Evolutionary conservation across 2,113 vertebrate species (phyloP).

Genomic region (Gobio gobio): DNA sequence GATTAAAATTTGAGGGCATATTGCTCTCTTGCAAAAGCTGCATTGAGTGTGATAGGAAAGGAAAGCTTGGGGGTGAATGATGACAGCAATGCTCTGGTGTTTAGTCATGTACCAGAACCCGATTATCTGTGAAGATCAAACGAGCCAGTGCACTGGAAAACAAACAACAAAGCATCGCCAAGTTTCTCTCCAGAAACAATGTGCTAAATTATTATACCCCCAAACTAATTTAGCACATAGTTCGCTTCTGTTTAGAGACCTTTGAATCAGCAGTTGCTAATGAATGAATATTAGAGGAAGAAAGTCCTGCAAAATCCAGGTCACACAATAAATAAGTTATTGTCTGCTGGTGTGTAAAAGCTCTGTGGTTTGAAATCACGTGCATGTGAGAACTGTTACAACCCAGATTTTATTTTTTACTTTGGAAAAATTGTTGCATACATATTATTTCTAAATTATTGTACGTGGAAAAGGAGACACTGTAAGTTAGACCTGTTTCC

Average conservation of each 20-base stretch:
- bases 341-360: background rate
- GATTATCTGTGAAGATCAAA: constrained; percentile 70
- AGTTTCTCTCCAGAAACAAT: constrained; percentile 58
- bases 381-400: background rate
- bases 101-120: constrained; percentile 58
- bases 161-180: background rate
- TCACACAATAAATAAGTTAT: constrained; percentile 8
- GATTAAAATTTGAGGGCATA: constrained; percentile 24
- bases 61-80: constrained; percentile 12
- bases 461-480: background rate
- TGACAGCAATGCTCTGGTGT: constrained; percentile 52
- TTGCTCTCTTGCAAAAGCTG: constrained; percentile 1
- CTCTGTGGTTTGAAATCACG: background rate
- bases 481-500: background rate
- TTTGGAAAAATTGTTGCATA: background rate
- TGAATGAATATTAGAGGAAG: background rate
- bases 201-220: constrained; percentile 40
- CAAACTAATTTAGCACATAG: background rate
- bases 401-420: background rate
- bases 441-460: background rate
- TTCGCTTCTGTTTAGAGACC: background rate
- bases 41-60: background rate
- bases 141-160: constrained; percentile 48
- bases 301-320: background rate
- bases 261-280: constrained; percentile 1